phyloP scores from a whole-genome alignment of 2,888 invertebrate genomes.

The Drosophila subquinaria region DNA sequence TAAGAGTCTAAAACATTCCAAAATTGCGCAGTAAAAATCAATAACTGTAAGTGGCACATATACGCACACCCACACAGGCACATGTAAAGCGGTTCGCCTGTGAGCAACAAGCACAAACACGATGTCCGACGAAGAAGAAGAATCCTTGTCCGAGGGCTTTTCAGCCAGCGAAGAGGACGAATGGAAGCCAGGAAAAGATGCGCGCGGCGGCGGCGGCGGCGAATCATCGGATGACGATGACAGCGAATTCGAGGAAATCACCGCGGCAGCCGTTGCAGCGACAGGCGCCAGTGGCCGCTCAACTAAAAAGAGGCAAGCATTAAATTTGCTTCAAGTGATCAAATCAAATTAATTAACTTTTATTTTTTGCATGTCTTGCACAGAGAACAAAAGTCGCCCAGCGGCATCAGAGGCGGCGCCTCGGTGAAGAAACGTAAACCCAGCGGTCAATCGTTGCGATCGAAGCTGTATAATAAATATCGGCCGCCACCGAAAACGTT shows the following conservation, averaged over 20 bases:
- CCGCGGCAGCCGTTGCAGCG: slow-evolving; percentile 20
- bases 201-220: slow-evolving; percentile 70
- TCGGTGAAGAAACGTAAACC: slow-evolving; percentile 79
- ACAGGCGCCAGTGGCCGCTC: slow-evolving; percentile 55
- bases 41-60: slow-evolving; percentile 67
- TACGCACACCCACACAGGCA: slow-evolving; percentile 39
- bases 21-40: slow-evolving; percentile 79
- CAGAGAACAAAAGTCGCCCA: slow-evolving; percentile 68
- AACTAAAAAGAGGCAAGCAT: slow-evolving; percentile 60
- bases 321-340: background rate
- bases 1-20: slow-evolving; percentile 15
- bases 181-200: slow-evolving; percentile 79
- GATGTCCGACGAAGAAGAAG: slow-evolving; percentile 85
- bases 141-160: slow-evolving; percentile 83
- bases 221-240: slow-evolving; percentile 85
- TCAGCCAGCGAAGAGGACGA: slow-evolving; percentile 85
- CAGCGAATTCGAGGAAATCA: slow-evolving; percentile 79
- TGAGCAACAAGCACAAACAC: slow-evolving; percentile 80
- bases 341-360: too few species aligned
- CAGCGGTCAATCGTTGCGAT: slow-evolving; percentile 76
- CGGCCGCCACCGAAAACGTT: slow-evolving; percentile 81
- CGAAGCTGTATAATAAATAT: slow-evolving; percentile 82
- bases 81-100: slow-evolving; percentile 65
- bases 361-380: background rate
- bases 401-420: slow-evolving; percentile 71